Conservation (phyloP, 2,888 invertebrate species). For the Panopea generosa region DNA sequence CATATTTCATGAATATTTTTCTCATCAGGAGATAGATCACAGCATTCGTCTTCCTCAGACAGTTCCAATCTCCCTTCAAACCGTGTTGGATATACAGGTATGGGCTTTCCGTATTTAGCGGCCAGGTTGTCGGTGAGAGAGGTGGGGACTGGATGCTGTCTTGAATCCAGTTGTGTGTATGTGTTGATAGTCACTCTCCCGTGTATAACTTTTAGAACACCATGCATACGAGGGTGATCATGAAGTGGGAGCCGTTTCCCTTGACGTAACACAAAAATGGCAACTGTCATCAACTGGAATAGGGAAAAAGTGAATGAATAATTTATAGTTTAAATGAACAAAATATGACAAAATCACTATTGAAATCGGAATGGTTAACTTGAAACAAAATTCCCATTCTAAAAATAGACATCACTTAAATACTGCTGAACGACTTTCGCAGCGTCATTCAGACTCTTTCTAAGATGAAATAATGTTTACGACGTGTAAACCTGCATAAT, state of each 20-base stretch:
- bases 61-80: constrained; percentile 52
- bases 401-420: too few relatives aligned
- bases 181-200: constrained; percentile 76
- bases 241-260: constrained; percentile 95
- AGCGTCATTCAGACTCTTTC: too few relatives aligned
- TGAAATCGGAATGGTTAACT: too few relatives aligned
- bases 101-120: constrained; percentile 24
- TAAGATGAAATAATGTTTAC: too few relatives aligned
- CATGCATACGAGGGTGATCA: constrained; percentile 97
- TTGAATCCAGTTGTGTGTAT: constrained; percentile 62
- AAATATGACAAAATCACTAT: too few relatives aligned
- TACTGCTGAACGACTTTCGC: too few relatives aligned
- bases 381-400: too few relatives aligned
- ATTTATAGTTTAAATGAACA: too few relatives aligned
- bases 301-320: too few relatives aligned
- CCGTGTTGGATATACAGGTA: constrained; percentile 56
- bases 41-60: constrained; percentile 76
- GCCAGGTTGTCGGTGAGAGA: constrained; percentile 19
- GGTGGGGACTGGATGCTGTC: constrained; percentile 28
- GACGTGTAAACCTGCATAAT: too few relatives aligned
- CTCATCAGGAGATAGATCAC: constrained; percentile 82
- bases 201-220: constrained; percentile 90
- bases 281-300: constrained; percentile 84
- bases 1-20: constrained; percentile 85
- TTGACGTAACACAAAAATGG: constrained; percentile 88